Evolutionary conservation across 2,888 invertebrate species (phyloP), one percentile per base, ranked within the genome.

Genomic region (Chirona hameri): DNA sequence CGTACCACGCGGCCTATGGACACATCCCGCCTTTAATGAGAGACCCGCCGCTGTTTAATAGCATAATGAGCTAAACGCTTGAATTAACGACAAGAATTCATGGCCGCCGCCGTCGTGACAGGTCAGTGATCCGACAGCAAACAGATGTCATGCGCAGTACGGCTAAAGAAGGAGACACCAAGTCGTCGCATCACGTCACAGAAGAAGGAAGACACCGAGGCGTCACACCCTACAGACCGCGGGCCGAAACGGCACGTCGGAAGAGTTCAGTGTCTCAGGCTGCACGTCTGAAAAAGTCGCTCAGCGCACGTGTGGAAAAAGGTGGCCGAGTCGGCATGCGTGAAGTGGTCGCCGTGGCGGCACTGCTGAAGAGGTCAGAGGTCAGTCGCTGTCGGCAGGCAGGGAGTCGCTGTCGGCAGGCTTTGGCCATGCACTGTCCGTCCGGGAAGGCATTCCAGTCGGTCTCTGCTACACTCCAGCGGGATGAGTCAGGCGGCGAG

Each of bases 21-120:
- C 7, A 31, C 4, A 29, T 14, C 31, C 27, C 31, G 31, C 72
- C 7, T 9, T 27, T 3, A 72, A 29, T 76, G 39, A 76, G 21
- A 46, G 39, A 5, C n/a, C 18, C 24, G 5, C 46, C 2, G 46
- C 21, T 9, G 24, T 21, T 9, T 46, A 76, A 46, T 24, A 24
- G 15, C n/a, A 12, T 39, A 27, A 31, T 27, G 27, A 81, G 39
- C 15, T 60, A 7, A 2, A 27, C 24, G 24, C 27, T 52, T n/a
- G 57, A 82, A 39, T n/a, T 55, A 79, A 83, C 27, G 60, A 55
- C 39, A 21, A n/a, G 29, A 31, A 5, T 10, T 48, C 82, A 84
- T 84, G 82, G 72, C 24, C 10, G 81, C 27, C 60, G 24, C n/a
- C 60, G 39, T 29, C 1, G 10, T 3, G n/a, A 29, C 29, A 72